Evolutionary conservation across 2,888 invertebrate genomes (phyloP), one percentile per base, ranked within the genome.

Genomic region (Synanthedon tipuliformis): DNA sequence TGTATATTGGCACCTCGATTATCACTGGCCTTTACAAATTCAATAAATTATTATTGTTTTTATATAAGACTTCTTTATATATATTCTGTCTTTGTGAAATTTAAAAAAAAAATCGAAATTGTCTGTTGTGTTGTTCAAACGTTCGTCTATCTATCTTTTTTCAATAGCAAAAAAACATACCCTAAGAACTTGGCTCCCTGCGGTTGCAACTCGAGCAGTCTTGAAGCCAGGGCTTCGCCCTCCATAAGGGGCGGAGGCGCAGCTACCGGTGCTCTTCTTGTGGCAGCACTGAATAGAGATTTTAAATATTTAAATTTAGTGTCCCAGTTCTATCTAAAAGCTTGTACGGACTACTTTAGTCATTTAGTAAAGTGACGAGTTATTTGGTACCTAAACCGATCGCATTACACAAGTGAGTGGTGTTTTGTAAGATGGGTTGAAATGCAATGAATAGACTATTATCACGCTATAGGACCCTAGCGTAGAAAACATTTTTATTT

Each of bases 161-260:
- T 34, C 7, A 34, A 34, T 8, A 8, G 1, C 0, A 8, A 23
- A 34, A 34, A 11, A 51, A 82, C 84, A 84, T 84, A 97, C 95
- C 98, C 98, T 69, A 99, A 90, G 87, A 99, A 99, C 81, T 96
- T 96, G 50, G 96, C 97, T 54, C 95, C 96, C 53, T 96, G 94
- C 12, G 99, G 99, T 57, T 98, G 98, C 82, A 99, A 89, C 82
- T 99, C 98, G 58, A 99, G 87, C 51, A 99, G 91, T 56, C 99
- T 89, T 57, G 97, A 96, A 0, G 98, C 99, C 55, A 99, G 88
- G 3, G 98, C 98, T 82, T 99, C 99, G 12, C 98, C 98, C 79
- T 99, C 99, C 94, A 98, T 98, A 11, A 99, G 86, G 0, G 98
- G 98, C 0, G 99, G 98, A 3, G 97, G 98, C 78, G 97, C 95